Evolutionary conservation across 2,888 invertebrate species (phyloP), one percentile per base, ranked within the genome.

Genomic region (Drosophila pseudotalamancana): DNA sequence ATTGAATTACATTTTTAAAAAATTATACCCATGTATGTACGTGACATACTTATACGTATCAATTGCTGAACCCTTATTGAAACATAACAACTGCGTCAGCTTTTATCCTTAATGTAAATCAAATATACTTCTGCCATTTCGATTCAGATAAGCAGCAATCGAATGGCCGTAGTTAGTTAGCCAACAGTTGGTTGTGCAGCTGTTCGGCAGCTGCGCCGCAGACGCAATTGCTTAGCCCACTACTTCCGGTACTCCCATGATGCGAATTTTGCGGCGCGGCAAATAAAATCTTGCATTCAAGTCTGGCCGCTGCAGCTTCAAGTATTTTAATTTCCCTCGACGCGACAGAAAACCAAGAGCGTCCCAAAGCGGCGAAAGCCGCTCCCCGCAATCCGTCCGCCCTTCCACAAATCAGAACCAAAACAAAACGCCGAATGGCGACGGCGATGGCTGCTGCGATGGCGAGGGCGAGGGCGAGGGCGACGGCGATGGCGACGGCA

Each of bases 141-240:
- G 51, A 59, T 67, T 66, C 56, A 77, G 60, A 42, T 54, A 68
- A 59, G 43, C 64, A 49, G 27, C 45, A 53, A 57, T 43, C 31
- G 49, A 12, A 34, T 62, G 64, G 51, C 46, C 51, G 18, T 60
- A 71, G 49, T 39, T 63, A 50, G 63, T n/a, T n/a, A n/a, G 67
- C 75, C 84, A 84, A 84, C 84, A 88, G 84, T 88, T 84, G 84
- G 84, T 84, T 84, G 78, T 62, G 66, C 68, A 77, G 73, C 81
- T 67, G 63, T 18, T 27, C 43, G 57, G 18, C 48, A 37, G 25
- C 31, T 8, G 21, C 29, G 34, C 45, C 56, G 60, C 61, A 59
- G 35, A 51, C 65, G 49, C 42, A 43, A 19, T 34, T 27, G 60
- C 53, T 45, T 14, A 29, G 25, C 40, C 51, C 37, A 9, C 45